Evolutionary conservation across 92 coral and sea anemone species (phyloP), one percentile per base, ranked within the genome.

Genomic region (Isaurus tuberculatus): DNA sequence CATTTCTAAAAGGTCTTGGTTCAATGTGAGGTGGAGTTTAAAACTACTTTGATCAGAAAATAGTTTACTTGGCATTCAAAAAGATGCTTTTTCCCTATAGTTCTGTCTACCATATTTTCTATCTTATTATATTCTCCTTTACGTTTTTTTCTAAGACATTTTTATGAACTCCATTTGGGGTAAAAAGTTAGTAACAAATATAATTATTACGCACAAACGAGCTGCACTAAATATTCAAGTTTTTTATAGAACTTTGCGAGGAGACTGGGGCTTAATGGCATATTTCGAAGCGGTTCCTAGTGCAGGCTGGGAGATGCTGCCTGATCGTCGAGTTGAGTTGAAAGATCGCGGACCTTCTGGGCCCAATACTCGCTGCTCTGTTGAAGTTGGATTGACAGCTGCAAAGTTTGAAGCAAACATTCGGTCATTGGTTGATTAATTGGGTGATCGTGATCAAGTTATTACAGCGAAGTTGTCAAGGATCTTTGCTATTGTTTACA

Each of bases 291-390:
- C 32, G 30, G 68, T 23, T 57, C 46, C 81, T 75, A 75, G 68
- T 75, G 68, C 51, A 75, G 55, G 68, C 68, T 75, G 67, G 90
- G 90, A 32, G 90, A 87, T 17, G 83, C 74, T 19, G 87, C 81
- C 44, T 81, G 80, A 8, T 83, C 86, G 70, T 96, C 98, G 84
- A 96, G 65, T 81, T 96, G 99, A 27, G 94, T 85, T 9, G 97
- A 83, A 70, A 96, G 92, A 73, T 96, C 97, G 25, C 97, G 91
- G 29, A 96, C 99, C 87, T 96, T 96, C 67, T 94, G 98, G 10
- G 98, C 94, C 99, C 99, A 96, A 72, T 94, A 94, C 89, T 96
- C 99, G 86, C 99, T 96, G 92, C 99, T 94, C 58, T 94, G 98
- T 46, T 96, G 99, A n/a, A 96, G 98, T 71, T 96, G 99, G 48